These are phyloP conservation scores for Galago senegalensis DNA, from an alignment of 2,797 vertebrate species.

Conservation along the genomic window DNA sequence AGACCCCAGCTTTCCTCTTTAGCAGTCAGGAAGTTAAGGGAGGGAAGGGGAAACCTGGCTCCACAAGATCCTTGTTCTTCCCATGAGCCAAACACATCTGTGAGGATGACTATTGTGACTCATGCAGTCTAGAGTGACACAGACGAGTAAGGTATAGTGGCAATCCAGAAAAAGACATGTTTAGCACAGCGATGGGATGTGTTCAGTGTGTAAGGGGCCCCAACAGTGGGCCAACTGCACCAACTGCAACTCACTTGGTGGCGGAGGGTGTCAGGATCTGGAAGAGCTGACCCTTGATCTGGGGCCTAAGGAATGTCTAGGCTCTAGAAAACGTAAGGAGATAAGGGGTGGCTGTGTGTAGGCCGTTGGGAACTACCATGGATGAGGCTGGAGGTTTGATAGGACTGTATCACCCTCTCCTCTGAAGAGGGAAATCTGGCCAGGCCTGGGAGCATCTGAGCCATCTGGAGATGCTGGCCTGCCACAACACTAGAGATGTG, in stretches of 20 bases:
- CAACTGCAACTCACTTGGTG: neutral
- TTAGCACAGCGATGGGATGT: accelerated
- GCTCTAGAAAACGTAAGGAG: neutral
- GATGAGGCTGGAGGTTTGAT: neutral
- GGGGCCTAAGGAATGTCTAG: neutral
- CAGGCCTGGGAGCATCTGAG: neutral
- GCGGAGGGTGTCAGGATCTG: neutral
- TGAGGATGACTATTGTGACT: neutral
- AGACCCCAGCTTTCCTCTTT: neutral
- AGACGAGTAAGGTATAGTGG: neutral
- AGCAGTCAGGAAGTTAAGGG: neutral
- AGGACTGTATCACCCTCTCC: neutral
- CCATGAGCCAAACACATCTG: neutral
- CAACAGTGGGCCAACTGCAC: too few species aligned
- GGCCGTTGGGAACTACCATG: neutral
- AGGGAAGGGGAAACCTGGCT: neutral
- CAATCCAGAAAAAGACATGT: neutral
- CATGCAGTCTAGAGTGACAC: neutral
- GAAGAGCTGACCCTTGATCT: neutral
- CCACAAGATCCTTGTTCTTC: neutral
- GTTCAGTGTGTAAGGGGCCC: neutral
- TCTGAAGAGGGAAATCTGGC: neutral
- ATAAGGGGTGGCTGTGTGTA: neutral
- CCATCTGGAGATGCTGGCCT: neutral
- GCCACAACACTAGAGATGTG: neutral